phyloP scores from a whole-genome alignment of 2,797 vertebrate species.

The Pangasius macronema region DNA sequence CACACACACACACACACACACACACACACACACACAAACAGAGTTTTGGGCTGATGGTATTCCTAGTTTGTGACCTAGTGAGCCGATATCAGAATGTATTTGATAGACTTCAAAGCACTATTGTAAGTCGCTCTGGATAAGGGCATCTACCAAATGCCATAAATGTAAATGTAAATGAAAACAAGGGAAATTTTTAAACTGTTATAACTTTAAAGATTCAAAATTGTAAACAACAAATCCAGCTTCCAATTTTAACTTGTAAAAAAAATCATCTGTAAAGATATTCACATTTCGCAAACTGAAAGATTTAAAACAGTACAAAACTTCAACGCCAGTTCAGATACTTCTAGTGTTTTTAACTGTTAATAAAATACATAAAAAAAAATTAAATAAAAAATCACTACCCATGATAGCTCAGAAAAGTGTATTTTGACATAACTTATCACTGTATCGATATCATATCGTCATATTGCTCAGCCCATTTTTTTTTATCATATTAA shows the following conservation, averaged over 20 bases:
- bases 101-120: no score
- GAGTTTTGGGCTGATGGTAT: no score
- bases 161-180: no score
- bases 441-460: not conserved
- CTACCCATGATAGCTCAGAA: not conserved
- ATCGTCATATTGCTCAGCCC: not conserved
- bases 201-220: not conserved
- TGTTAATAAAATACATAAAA: not conserved
- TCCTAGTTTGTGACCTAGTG: no score
- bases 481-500: not conserved
- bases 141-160: no score
- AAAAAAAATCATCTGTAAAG: not conserved
- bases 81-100: no score
- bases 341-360: not conserved
- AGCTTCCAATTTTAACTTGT: not conserved
- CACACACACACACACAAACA: no score
- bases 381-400: not conserved
- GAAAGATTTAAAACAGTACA: not conserved
- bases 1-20: no score
- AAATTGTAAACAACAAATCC: not conserved
- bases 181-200: not conserved
- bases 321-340: not conserved
- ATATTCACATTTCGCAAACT: not conserved
- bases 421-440: not conserved
- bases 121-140: no score